A percentile compares a stretch with the other conserved stretches of the same genome.
Evolutionary conservation across 2,888 invertebrate genomes (phyloP).

Genomic region (Ornithoptera priamus): DNA sequence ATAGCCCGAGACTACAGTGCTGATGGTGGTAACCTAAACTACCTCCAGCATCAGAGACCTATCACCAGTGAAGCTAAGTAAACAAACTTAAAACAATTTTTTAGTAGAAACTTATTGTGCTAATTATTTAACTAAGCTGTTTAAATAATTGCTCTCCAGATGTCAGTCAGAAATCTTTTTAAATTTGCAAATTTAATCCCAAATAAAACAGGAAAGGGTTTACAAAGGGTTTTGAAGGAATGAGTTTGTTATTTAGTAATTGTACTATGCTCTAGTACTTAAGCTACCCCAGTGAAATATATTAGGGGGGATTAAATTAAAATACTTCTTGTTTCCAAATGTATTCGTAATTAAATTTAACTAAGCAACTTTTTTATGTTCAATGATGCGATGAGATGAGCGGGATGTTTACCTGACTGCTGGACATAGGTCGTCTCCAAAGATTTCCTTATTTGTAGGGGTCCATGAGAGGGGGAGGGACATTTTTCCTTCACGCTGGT

Average conservation of each 20-base stretch:
- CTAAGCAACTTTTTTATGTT: too few relatives aligned
- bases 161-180: background rate
- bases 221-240: slow-evolving; percentile 9
- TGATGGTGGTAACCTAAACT: too few relatives aligned
- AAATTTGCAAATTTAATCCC: slow-evolving; percentile 9
- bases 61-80: too few relatives aligned
- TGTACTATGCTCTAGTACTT: slow-evolving; percentile 17
- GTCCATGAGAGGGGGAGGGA: too few relatives aligned
- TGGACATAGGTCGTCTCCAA: too few relatives aligned
- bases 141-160: background rate
- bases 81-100: background rate
- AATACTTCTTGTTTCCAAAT: slow-evolving; percentile 13
- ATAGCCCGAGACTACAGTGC: too few relatives aligned
- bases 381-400: too few relatives aligned
- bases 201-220: background rate
- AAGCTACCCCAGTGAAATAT: slow-evolving; percentile 15
- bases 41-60: too few relatives aligned
- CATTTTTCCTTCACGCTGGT: too few relatives aligned
- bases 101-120: background rate
- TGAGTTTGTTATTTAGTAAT: slow-evolving; percentile 16
- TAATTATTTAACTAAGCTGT: background rate
- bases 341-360: slow-evolving; percentile 10
- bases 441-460: too few relatives aligned
- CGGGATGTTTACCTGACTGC: too few relatives aligned
- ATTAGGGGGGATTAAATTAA: slow-evolving; percentile 10